These are phyloP conservation scores for Allacma fusca DNA, from an alignment of 2,888 invertebrate species.

Conservation along the genomic window DNA sequence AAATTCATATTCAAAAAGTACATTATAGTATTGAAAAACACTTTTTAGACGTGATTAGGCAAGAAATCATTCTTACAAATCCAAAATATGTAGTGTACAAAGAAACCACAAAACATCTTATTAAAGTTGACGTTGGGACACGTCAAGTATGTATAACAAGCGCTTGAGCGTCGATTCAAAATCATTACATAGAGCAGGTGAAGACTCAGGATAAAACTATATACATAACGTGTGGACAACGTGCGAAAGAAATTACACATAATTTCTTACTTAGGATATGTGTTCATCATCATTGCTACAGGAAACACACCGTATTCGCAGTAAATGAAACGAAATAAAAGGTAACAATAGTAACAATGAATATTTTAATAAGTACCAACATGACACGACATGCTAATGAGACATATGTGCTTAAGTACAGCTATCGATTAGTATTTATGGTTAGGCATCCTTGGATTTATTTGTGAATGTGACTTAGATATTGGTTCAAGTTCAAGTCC, in stretches of 20 bases:
- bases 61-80: background rate
- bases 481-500: slow-evolving; percentile 29
- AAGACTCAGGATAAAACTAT: no score
- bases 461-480: slow-evolving; percentile 29
- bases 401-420: background rate
- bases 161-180: no score
- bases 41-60: background rate
- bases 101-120: no score
- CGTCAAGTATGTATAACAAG: no score
- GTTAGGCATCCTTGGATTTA: slow-evolving; percentile 18
- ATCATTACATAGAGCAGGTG: background rate
- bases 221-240: no score
- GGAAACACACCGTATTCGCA: no score
- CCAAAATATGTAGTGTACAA: no score
- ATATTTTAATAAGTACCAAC: slow-evolving; percentile 15
- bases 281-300: no score
- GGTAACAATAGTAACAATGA: slow-evolving; percentile 4
- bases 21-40: background rate
- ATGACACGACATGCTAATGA: slow-evolving; percentile 1
- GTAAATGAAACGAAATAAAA: no score
- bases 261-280: no score
- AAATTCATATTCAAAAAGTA: slow-evolving; percentile 2
- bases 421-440: background rate
- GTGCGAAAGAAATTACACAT: background rate
- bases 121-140: no score